Evolutionary conservation across 2,113 vertebrate genomes (phyloP), one percentile per base, ranked within the genome.

Genomic region (Oncorhynchus keta): DNA sequence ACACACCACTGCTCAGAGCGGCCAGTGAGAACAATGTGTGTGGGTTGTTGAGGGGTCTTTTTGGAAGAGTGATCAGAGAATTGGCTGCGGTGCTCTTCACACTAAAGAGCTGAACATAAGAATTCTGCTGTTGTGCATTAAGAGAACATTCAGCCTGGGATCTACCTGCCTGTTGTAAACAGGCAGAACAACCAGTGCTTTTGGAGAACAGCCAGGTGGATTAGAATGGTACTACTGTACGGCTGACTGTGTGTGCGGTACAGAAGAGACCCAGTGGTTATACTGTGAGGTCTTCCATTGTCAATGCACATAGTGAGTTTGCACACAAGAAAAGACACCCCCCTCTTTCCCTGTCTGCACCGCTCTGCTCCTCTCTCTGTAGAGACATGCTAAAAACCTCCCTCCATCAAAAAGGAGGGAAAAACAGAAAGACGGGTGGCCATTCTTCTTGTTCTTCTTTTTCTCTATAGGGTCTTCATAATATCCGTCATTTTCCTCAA

Each of bases 91-190:
- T 73, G 84, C 68, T 70, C 68, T 45, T 16, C 14, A 16, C 39
- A 70, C 35, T 1, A 70, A 45, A 49, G 68, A 32, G 80, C 79
- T 83, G 83, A 83, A 83, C 84, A 84, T 57, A 67, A 75, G 39
- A 84, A 83, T 81, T 84, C 84, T 79, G 85, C 87, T 89, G 87
- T 83, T 89, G 91, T 89, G 89, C 87, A 85, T 82, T 82, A 78
- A 88, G 86, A 90, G 85, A 90, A 90, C 86, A 86, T 91, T 90
- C 87, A 88, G 85, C 86, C 86, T 81, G 86, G 81, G 79, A 79
- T 80, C 84, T 62, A 7, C 59, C 1, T 45, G 39, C 8, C 39
- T 45, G 80, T 81, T 76, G 26, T 45, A 16, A 28, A 57, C 51
- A 28, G 81, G 81, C 87, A 81, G 78, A 11, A 45, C 8, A 45